phyloP scores from a whole-genome alignment of 1,140 invertebrate genomes.

The Aphelinus atriplicis region DNA sequence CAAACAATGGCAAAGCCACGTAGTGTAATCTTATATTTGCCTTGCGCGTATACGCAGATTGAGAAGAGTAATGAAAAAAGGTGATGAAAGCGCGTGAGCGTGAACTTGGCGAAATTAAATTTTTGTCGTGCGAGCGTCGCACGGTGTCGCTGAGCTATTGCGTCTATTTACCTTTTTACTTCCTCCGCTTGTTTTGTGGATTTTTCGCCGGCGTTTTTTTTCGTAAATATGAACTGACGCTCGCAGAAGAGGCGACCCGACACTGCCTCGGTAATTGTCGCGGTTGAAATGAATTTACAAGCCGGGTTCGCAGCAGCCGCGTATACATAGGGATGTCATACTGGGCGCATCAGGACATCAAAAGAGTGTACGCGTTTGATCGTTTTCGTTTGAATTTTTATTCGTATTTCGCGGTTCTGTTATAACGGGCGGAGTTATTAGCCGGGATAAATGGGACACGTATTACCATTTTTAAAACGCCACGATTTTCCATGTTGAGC shows the following conservation, averaged over 20 bases:
- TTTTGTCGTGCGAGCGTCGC: constrained; percentile 27
- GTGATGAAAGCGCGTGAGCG: neutral
- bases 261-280: constrained; percentile 16
- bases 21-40: too few relatives aligned
- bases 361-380: neutral
- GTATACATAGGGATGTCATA: neutral
- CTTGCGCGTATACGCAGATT: neutral
- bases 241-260: neutral
- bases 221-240: constrained; percentile 21
- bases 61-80: neutral
- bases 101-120: constrained; percentile 32
- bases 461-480: too few relatives aligned
- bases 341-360: too few relatives aligned
- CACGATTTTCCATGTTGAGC: too few relatives aligned
- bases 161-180: constrained; percentile 35
- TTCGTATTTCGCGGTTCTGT: neutral
- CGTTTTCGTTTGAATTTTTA: neutral
- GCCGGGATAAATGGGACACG: too few relatives aligned
- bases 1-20: too few relatives aligned
- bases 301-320: neutral
- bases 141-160: constrained; percentile 5
- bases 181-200: constrained; percentile 18
- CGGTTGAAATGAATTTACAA: constrained; percentile 13
- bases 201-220: constrained; percentile 8
- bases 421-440: neutral